Evolutionary conservation across 64 coral and sea anemone genomes (phyloP).

Genomic region (Hydrozoanthus tunicans): DNA sequence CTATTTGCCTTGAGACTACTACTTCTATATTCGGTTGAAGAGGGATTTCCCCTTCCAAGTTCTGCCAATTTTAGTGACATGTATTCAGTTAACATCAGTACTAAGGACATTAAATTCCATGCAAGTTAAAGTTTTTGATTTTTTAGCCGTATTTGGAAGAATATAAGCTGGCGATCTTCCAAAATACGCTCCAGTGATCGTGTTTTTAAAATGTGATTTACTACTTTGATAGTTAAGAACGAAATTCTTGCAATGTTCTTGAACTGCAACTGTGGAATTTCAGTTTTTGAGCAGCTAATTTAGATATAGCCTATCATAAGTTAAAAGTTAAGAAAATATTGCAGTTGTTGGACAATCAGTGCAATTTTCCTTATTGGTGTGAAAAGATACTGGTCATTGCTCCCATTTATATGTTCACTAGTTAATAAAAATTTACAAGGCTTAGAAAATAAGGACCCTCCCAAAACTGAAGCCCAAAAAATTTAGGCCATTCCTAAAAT

Average conservation of each 20-base stretch:
- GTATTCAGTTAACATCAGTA: background rate
- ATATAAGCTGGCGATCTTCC: slow-evolving; percentile 4
- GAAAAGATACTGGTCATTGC: background rate
- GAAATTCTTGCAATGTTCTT: slow-evolving; percentile 9
- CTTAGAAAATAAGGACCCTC: too few relatives aligned
- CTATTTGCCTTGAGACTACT: background rate
- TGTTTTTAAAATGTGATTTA: slow-evolving; percentile 8
- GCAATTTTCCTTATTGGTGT: background rate
- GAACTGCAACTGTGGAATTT: slow-evolving; percentile 7
- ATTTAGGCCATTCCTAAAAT: too few relatives aligned
- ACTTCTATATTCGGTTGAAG: background rate
- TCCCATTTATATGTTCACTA: too few relatives aligned
- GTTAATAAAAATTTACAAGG: too few relatives aligned
- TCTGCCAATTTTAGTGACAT: background rate
- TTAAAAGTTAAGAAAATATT: slow-evolving; percentile 3
- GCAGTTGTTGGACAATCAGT: slow-evolving; percentile 11
- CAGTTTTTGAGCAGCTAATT: slow-evolving; percentile 12
- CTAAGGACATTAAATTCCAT: slow-evolving; percentile 1
- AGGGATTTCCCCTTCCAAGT: background rate
- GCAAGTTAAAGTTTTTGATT: slow-evolving; percentile 13
- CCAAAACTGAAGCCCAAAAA: too few relatives aligned
- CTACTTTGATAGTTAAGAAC: slow-evolving; percentile 9
- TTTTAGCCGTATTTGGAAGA: slow-evolving; percentile 16
- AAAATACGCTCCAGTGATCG: slow-evolving; percentile 13
- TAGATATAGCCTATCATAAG: background rate